Evolutionary conservation across 2,797 vertebrate genomes (phyloP), one percentile per base, ranked within the genome.

Genomic region (Lithobates pipiens): DNA sequence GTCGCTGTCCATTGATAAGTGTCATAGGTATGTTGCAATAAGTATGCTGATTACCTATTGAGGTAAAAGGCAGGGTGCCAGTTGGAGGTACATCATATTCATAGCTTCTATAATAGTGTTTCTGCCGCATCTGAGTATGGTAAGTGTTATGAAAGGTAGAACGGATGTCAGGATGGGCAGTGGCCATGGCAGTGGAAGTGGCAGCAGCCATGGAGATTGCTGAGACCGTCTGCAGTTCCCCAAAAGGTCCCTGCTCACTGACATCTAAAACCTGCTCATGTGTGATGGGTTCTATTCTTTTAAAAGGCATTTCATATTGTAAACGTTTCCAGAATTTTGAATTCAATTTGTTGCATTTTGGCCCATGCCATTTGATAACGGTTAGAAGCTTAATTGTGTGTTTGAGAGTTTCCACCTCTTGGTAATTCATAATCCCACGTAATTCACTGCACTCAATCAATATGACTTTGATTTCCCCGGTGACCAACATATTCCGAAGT

Each of bases 11-110:
- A 0, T 99, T 99, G 92, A 99, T 98, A 90, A 99, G 96, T 91
- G 98, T 99, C 89, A 99, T 98, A 77, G 98, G 98, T 96, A 99
- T 99, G 97, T 99, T 99, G 96, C 98, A 99, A 95, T 99, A 99
- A 95, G 98, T 99, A 95, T 99, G 98, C 94, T 99, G 98, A 95
- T 97, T 97, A 90, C 97, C 97, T 94, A 98, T 95, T 89, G 97
- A 97, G 90, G 96, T 97, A 89, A 98, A 95, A 3, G 98, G 98
- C 95, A 99, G 95, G 92, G 97, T 97, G 90, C 97, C 98, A 1
- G 97, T 95, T 10, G 96, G 96, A 95, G 96, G 96, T 94, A 96
- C 93, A 75, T 99, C 97, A 25, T 97, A 99, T 91, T 99, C 97
- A 32, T 99, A 99, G 95, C 96, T 99, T 94, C 97, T 96, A 93